Base-by-base conservation (phyloP, 1,140 invertebrate genomes). In the Sitophilus oryzae region DNA sequence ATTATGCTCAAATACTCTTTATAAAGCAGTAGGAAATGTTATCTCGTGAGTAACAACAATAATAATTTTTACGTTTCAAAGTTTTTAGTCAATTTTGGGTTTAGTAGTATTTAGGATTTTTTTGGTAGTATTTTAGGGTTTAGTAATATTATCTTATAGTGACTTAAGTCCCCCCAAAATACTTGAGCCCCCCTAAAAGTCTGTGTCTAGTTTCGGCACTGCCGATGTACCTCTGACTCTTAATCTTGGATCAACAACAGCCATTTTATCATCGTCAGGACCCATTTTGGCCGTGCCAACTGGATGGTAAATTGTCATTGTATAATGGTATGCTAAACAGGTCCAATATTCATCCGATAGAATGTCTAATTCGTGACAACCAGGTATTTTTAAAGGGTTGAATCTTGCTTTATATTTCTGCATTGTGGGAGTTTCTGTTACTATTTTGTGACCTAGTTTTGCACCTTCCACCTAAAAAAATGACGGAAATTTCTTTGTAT, bases 231-330 rank as follows among this genome's bases (percentile, higher is more conserved):
- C 62, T 54, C 58, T 58, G 0, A 91, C 84, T 21, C 77, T 74
- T 0, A 93, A 71, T 25, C 82, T 65, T 0, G 81, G 71, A 69
- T 89, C 82, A 0, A 86, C 79, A 2, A 88, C 83, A 30, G 86
- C 74, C 19, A 73, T 67, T 40, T 72, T 56, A 72, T 89, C 86
- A 10, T 51, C 63, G 3, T 64, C 63, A 0, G 80, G 77, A 6
- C 87, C 88, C 89, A 91, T 91, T 71, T 85, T 89, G 18, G 81
- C 82, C 0, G 88, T 89, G 9, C 81, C 77, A 0, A 74, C 70
- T 0, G 81, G 82, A 73, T 88, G 85, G 62, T 84, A 86, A 41
- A 87, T 77, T 25, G 82, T 82, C 59, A 80, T 72, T 0, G 84
- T 84, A 37, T 83, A 85, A 63, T 82, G 77, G 37, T 80, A 72